Conservation (phyloP, 2,113 vertebrate genomes). For the Indicator indicator region DNA sequence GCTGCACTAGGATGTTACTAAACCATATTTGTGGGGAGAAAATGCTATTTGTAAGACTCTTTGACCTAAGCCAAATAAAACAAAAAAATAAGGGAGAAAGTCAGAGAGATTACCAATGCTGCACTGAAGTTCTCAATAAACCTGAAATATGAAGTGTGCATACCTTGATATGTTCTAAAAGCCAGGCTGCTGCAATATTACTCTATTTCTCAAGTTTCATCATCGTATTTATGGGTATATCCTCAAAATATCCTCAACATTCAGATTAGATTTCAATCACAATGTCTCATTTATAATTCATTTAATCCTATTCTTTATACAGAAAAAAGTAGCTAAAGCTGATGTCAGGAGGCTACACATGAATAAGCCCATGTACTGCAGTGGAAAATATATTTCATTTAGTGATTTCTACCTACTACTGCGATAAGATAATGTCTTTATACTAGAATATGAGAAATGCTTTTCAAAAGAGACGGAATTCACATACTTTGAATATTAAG, state of each 20-base stretch:
- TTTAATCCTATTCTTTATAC: conserved; percentile 39
- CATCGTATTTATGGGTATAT: background rate
- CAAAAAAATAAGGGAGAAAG: background rate
- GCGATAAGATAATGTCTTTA: background rate
- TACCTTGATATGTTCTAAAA: background rate
- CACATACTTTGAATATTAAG: background rate
- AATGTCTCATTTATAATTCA: conserved; percentile 48
- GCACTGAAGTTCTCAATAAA: background rate
- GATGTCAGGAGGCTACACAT: background rate
- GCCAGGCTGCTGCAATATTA: background rate
- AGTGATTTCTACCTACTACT: background rate
- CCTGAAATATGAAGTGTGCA: background rate
- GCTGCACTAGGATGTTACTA: conserved; percentile 41
- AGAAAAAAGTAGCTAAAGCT: background rate
- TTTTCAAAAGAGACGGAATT: background rate
- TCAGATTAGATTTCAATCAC: conserved; percentile 52
- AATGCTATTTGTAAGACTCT: background rate
- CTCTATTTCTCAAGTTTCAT: background rate
- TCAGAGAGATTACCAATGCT: background rate
- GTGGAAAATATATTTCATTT: conserved; percentile 19
- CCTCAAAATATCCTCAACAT: background rate
- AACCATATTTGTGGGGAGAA: background rate
- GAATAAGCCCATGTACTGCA: conserved; percentile 10
- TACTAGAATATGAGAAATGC: background rate
- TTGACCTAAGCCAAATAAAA: background rate